phyloP scores from a whole-genome alignment of 2,113 vertebrate species.

The Forbesichthys agassizii region DNA sequence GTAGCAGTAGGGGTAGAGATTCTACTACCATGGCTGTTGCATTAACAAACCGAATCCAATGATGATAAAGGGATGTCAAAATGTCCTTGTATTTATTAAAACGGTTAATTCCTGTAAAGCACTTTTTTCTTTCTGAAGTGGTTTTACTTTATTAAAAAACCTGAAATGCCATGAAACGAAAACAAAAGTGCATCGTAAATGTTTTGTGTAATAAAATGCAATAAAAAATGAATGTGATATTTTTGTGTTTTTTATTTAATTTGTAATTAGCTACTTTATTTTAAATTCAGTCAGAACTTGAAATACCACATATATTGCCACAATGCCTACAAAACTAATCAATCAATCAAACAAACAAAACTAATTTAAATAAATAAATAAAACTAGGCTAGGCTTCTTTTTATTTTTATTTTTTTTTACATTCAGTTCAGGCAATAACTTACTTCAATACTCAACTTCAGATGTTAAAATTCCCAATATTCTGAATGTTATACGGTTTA shows the following conservation, averaged over 20 bases:
- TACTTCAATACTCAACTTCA: too few species aligned
- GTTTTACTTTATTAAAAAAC: constrained; percentile 89
- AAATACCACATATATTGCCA: too few species aligned
- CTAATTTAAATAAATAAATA: background rate
- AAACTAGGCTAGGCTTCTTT: too few species aligned
- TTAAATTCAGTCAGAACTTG: too few species aligned
- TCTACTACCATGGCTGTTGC: constrained; percentile 84
- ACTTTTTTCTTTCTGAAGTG: constrained; percentile 87
- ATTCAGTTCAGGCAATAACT: too few species aligned
- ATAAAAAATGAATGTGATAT: constrained; percentile 72
- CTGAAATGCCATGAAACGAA: constrained; percentile 59
- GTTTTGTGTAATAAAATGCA: constrained; percentile 94
- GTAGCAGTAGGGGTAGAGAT: constrained; percentile 71
- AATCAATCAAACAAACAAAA: background rate
- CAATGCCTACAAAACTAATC: background rate
- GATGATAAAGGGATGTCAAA: constrained; percentile 74
- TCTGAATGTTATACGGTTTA: background rate
- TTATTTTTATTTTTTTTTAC: too few species aligned
- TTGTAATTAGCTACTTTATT: background rate
- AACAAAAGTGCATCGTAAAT: constrained; percentile 86
- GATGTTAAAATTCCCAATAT: background rate
- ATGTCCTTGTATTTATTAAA: constrained; percentile 96
- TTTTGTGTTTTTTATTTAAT: constrained; percentile 44
- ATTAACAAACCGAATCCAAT: constrained; percentile 81
- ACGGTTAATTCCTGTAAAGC: constrained; percentile 92